phyloP scores from a whole-genome alignment of 2,888 invertebrate genomes.

The Sesia apiformis region DNA sequence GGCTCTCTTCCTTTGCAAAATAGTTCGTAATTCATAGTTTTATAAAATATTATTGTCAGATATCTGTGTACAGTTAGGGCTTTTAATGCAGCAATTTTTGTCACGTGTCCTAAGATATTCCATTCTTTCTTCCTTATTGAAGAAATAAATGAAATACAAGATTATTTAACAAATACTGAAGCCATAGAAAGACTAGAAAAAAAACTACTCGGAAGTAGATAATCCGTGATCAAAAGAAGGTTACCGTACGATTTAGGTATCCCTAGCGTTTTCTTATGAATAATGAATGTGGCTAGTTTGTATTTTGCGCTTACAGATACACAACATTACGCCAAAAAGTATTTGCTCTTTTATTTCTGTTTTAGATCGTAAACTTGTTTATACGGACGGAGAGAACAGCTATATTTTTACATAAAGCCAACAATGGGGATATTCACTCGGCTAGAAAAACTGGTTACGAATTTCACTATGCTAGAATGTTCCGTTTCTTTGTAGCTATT shows the following conservation, averaged over 20 bases:
- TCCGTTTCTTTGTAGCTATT: neutral
- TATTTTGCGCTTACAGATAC: slow-evolving; percentile 1
- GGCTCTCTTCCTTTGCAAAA: too few species aligned
- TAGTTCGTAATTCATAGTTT: too few species aligned
- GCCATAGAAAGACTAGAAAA: too few species aligned
- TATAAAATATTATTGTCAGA: too few species aligned
- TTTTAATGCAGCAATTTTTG: too few species aligned
- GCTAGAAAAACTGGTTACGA: neutral
- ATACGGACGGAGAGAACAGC: neutral
- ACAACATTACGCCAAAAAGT: neutral
- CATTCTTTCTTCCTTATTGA: too few species aligned
- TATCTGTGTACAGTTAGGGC: too few species aligned
- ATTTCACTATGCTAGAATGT: neutral
- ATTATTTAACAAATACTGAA: too few species aligned
- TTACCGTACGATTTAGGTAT: slow-evolving; percentile 18
- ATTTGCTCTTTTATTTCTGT: neutral
- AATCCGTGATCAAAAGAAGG: slow-evolving; percentile 7
- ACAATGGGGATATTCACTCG: neutral
- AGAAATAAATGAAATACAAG: too few species aligned
- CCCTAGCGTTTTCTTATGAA: neutral
- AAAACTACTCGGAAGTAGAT: too few species aligned
- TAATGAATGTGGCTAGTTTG: neutral
- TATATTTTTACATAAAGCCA: neutral
- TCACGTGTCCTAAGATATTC: too few species aligned
- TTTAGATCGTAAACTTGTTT: neutral